Conservation (phyloP, 2,797 vertebrate genomes). For the Netta rufina region DNA sequence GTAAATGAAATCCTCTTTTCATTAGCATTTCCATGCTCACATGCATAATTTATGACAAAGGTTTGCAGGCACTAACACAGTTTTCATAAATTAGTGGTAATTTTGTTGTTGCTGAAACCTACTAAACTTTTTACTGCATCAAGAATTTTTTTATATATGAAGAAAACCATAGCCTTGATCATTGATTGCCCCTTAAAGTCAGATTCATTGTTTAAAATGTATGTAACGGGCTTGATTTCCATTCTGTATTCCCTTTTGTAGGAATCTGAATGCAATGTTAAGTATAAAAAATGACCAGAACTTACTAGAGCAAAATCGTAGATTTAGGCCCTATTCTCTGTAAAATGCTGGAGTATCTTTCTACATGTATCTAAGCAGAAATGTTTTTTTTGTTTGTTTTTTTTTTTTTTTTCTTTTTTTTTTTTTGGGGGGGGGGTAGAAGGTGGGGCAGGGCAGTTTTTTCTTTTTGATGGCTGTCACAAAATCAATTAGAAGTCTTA, state of each 20-base stretch:
- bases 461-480: not conserved
- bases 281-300: not conserved
- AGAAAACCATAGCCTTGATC: conserved; percentile 17
- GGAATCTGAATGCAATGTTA: not conserved
- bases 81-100: conserved; percentile 66
- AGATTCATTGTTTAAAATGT: conserved; percentile 21
- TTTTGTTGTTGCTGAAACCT: conserved; percentile 65
- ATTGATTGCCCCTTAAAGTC: conserved; percentile 15
- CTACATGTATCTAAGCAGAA: not conserved
- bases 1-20: conserved; percentile 71
- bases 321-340: not conserved
- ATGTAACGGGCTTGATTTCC: not conserved
- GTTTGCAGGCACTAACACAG: conserved; percentile 62
- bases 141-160: conserved; percentile 33
- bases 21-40: conserved; percentile 68
- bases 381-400: no score
- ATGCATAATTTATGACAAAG: conserved; percentile 69
- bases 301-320: not conserved
- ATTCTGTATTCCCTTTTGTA: not conserved
- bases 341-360: not conserved
- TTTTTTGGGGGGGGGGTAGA: no score
- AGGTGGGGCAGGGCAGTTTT: not conserved
- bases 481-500: not conserved
- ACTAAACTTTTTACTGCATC: conserved; percentile 39
- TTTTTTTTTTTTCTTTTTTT: no score